Evolutionary conservation across 2,888 invertebrate species (phyloP).

Genomic region (Brassicogethes aeneus): DNA sequence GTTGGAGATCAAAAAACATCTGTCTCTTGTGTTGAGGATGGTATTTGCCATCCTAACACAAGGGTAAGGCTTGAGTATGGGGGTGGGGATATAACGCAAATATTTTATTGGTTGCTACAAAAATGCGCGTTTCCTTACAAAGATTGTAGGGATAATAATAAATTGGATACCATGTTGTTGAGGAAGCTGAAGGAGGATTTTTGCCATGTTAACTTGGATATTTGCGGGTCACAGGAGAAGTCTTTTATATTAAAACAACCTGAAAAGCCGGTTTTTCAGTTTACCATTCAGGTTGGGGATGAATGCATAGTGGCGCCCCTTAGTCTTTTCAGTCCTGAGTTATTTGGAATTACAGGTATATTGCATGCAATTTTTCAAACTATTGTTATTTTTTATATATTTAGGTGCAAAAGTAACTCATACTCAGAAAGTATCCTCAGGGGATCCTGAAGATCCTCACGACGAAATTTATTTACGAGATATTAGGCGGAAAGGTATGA

Average conservation of each 20-base stretch:
- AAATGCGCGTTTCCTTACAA: slow-evolving; percentile 88
- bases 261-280: slow-evolving; percentile 57
- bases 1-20: slow-evolving; percentile 94
- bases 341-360: slow-evolving; percentile 83
- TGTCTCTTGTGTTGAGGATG: slow-evolving; percentile 94
- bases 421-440: slow-evolving; percentile 58
- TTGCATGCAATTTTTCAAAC: too few species aligned
- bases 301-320: slow-evolving; percentile 88
- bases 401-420: slow-evolving; percentile 59
- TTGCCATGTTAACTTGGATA: slow-evolving; percentile 85
- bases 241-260: slow-evolving; percentile 67
- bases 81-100: slow-evolving; percentile 84
- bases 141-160: slow-evolving; percentile 63
- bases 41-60: slow-evolving; percentile 83
- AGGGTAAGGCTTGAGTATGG: slow-evolving; percentile 80
- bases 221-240: slow-evolving; percentile 82
- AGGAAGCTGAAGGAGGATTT: slow-evolving; percentile 80
- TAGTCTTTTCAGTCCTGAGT: slow-evolving; percentile 79
- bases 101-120: slow-evolving; percentile 78
- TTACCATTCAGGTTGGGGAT: slow-evolving; percentile 75
- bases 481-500: slow-evolving; percentile 56
- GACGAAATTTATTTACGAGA: slow-evolving; percentile 88
- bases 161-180: slow-evolving; percentile 70
- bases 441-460: slow-evolving; percentile 89
- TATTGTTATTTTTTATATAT: too few species aligned